Evolutionary conservation across 1,140 invertebrate species (phyloP), one percentile per base, ranked within the genome.

Genomic region (Colletes latitarsis): DNA sequence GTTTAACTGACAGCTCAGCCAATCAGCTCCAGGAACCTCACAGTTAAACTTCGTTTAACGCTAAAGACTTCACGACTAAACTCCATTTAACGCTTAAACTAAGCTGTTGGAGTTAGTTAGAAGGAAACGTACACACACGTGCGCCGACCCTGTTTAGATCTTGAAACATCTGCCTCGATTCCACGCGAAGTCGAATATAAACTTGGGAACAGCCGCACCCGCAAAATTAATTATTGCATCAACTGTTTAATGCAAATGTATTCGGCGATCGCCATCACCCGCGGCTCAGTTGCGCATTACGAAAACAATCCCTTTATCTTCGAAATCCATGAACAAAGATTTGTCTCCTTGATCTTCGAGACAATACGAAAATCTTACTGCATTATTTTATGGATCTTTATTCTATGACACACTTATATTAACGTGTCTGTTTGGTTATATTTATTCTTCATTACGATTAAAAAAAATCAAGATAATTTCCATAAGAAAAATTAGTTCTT

Each of bases 31-130:
- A n/a, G 30, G 58, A 57, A 15, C 49, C 58, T 10, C 52, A 5
- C 58, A 49, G 77, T 73, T 64, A 73, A 78, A 78, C 62, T 79
- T 73, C 77, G 70, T 57, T 80, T 52, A 64, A 72, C 19, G 58
- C 39, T 49, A 9, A 39, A n/a, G 49, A 72, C 69, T 55, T 64
- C 58, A 19, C 39, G 30, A 49, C 58, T 53, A 73, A 79, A 72
- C 60, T 79, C 39, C 21, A 67, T n/a, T 72, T 57, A 75, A 64
- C 62, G 62, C 52, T 75, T 39, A 49, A 49, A 80, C 71, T 57
- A 67, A 75, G 62, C 70, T 66, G 62, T 14, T 21, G 62, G 52
- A 80, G 60, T 74, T 80, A 67, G 77, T 67, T 75, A 41, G 17
- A 8, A n/a, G 3, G 71, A 10, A 60, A 79, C 77, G 6, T 72